A percentile compares a stretch with the other conserved stretches of the same genome.
Conservation (phyloP, 2,797 vertebrate species). For the Rhinichthys osculus region DNA sequence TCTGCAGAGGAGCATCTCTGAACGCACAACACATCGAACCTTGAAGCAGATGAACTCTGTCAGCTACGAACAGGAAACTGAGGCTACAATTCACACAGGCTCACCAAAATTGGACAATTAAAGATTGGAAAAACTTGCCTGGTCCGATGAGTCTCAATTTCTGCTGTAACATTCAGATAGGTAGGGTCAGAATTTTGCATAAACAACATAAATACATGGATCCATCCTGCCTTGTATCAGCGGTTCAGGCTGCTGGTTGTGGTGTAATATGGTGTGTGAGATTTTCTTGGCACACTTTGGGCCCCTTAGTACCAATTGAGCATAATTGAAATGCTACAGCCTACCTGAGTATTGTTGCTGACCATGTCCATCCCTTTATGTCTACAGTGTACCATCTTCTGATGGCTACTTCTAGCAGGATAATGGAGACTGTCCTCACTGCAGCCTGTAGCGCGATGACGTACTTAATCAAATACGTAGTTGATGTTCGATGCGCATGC, state of each 20-base stretch:
- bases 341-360: not conserved
- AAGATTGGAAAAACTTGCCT: not conserved
- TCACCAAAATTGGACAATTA: not conserved
- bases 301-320: not conserved
- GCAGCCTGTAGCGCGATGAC: too few species aligned
- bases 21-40: accelerated
- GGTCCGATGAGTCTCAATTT: slow-evolving; percentile 12
- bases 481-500: too few species aligned
- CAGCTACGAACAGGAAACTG: too few species aligned
- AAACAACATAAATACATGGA: slow-evolving; percentile 55
- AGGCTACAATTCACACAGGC: not conserved
- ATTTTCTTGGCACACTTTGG: not conserved
- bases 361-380: not conserved
- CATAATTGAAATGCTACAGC: not conserved
- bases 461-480: too few species aligned
- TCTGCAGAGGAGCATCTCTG: not conserved
- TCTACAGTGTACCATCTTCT: slow-evolving; percentile 44
- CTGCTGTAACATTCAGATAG: slow-evolving; percentile 40
- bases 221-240: slow-evolving; percentile 50
- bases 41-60: not conserved
- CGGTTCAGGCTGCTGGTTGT: not conserved
- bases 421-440: not conserved
- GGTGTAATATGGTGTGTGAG: not conserved
- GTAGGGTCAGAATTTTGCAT: slow-evolving; percentile 49
- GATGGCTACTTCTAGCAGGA: slow-evolving; percentile 55